Base-by-base conservation (phyloP, 1,140 invertebrate species). In the Anoplolepis gracilipes region DNA sequence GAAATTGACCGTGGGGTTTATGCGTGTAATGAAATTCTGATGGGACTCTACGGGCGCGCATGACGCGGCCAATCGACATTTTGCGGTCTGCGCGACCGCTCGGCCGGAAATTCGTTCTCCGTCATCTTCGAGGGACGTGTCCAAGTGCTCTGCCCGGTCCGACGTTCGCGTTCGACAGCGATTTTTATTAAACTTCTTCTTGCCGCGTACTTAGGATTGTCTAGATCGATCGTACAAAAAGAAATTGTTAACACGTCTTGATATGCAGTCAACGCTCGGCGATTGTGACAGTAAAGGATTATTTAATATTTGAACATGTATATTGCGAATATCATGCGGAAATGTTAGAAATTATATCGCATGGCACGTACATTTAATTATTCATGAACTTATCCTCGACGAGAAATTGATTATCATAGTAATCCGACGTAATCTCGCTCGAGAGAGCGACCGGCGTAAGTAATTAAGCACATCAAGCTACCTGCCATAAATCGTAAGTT, bases 21-120 rank as follows among this genome's bases (percentile, higher is more conserved):
- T 82, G 53, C 86, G 82, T 86, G 64, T 90, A 90, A 90, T 90
- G 88, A 86, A 90, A 90, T 90, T 88, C 88, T 88, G 78, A 90
- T 88, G 62, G 77, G 57, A 87, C 64, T 82, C 85, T 85, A 84
- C 84, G 85, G 81, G 46, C 42, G 36, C 76, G 46, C 25, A 59
- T 70, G 87, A 87, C 88, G 85, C 33, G 86, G 55, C 62, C 86
- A 88, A 89, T 89, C 88, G 86, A 88, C 87, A 89, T 89, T 90
- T 88, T 89, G 88, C 79, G 88, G 87, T 90, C 57, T 61, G 46
- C 42, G 46, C 73, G 85, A 57, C 61, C 70, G 64, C 55, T 73
- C 73, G 64, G 53, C 62, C 87, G 87, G 87, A 90, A 89, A 90
- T 90, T 90, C 78, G 64, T 70, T 84, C 77, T 84, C 53, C 72